Conservation (phyloP, 2,797 vertebrate species). For the Anguilla anguilla region DNA sequence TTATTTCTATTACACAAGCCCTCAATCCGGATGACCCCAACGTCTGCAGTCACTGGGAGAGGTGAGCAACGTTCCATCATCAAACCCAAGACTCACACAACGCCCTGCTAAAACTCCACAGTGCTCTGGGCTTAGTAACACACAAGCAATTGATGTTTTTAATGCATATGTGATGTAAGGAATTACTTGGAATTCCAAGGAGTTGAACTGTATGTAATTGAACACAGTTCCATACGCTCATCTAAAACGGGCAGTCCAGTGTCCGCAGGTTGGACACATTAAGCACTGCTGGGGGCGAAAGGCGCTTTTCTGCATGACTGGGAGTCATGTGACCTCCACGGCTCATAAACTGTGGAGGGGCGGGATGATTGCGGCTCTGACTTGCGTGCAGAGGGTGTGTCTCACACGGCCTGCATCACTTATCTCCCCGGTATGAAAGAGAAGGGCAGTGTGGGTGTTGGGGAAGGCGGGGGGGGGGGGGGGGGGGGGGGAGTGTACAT, state of each 20-base stretch:
- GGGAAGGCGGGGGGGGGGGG: constrained; percentile 65
- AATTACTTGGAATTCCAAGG: neutral
- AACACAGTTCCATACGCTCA: neutral
- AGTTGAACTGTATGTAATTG: neutral
- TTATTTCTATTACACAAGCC: constrained; percentile 58
- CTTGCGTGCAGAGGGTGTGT: neutral
- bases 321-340: neutral
- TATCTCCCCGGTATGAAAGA: constrained; percentile 19
- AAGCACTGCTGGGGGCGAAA: neutral
- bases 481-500: constrained; percentile 81
- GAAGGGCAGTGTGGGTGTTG: constrained; percentile 74
- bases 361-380: neutral
- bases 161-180: neutral
- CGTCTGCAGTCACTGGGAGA: constrained; percentile 97
- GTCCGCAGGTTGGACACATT: neutral
- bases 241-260: neutral
- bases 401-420: neutral
- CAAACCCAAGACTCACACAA: neutral
- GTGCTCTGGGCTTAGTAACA: neutral
- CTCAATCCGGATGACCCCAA: constrained; percentile 94
- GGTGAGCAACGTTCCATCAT: constrained; percentile 65
- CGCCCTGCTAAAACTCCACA: neutral
- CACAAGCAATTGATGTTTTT: neutral
- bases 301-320: neutral
- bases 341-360: neutral